Evolutionary conservation across 2,888 invertebrate genomes (phyloP), one percentile per base, ranked within the genome.

Genomic region (Papilio protenor): DNA sequence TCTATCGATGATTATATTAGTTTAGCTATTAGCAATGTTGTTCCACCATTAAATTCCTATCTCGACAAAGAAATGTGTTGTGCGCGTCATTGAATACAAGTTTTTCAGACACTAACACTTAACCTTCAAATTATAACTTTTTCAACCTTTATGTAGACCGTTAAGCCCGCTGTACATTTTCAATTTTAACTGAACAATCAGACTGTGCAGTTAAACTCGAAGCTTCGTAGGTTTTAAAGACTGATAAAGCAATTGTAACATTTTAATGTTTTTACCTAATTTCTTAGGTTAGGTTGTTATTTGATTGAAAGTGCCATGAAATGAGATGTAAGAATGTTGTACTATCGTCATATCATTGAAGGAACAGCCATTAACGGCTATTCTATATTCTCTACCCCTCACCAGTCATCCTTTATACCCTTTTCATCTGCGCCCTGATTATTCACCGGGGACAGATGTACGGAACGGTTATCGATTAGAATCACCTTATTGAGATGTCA

Each of bases 391-490:
- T 61, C 27, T 27, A 66, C 66, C 66, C 23, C 40, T 45, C 33
- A 45, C 66, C 21, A 40, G 66, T 69, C 66, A 45, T 69, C 66
- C 66, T 69, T 69, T 21, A 45, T 69, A 69, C 66, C 66, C 66
- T 69, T 69, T 69, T 69, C 45, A 69, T 69, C 70, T 52, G 71
- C 59, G 69, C 70, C 77, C 74, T 61, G 70, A 77, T 79, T 75
- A 66, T 73, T 76, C 40, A 69, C 45, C 66, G 66, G 66, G 66
- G 66, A 69, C 66, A 69, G 66, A 45, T 69, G 66, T 45, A 33
- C 18, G 45, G 66, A 69, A 69, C 45, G 66, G 4, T 69, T 5
- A 69, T 69, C 66, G 66, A 69, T 69, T 45, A 4, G n/a, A 4
- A 69, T 69, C 12, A 45, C 66, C 66, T 69, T 69, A 21, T 45